These are phyloP conservation scores for Archaeoteleia sp. DNA, from an alignment of 2,888 invertebrate genomes.

Conservation along the genomic window DNA sequence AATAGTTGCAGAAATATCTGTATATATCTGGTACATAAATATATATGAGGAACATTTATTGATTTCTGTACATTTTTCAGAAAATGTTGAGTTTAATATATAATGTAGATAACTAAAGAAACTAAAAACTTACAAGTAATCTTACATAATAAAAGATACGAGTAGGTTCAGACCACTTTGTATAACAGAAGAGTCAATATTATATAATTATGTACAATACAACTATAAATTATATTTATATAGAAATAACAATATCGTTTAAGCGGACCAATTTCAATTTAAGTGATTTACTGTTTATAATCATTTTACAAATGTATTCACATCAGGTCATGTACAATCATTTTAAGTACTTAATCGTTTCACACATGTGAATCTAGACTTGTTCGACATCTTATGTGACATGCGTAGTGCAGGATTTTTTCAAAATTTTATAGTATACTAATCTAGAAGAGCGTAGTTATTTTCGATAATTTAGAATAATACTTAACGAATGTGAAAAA, in stretches of 20 bases:
- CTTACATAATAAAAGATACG: neutral
- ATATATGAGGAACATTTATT: slow-evolving; percentile 8
- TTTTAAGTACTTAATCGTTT: slow-evolving; percentile 11
- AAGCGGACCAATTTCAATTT: slow-evolving; percentile 38
- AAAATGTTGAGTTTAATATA: slow-evolving; percentile 9
- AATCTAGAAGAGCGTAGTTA: slow-evolving; percentile 31
- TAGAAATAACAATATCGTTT: slow-evolving; percentile 22
- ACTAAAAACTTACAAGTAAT: neutral
- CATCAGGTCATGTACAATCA: slow-evolving; percentile 6
- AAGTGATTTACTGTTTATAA: neutral
- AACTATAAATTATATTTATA: slow-evolving; percentile 39
- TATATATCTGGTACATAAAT: slow-evolving; percentile 5
- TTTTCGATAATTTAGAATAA: slow-evolving; percentile 33
- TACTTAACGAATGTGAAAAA: slow-evolving; percentile 17
- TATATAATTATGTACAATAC: slow-evolving; percentile 22
- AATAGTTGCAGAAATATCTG: slow-evolving; percentile 8
- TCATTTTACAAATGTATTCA: neutral
- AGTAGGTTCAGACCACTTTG: slow-evolving; percentile 23
- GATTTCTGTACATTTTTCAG: slow-evolving; percentile 19
- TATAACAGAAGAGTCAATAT: slow-evolving; percentile 37
- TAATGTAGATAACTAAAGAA: neutral
- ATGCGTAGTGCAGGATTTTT: slow-evolving; percentile 14
- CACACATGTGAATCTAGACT: slow-evolving; percentile 5
- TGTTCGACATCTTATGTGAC: slow-evolving; percentile 18
- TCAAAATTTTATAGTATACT: slow-evolving; percentile 31